Percentiles rank a stretch among this genome's conserved stretches.
phyloP scores from a whole-genome alignment of 1,140 invertebrate genomes.

The Pollicipes pollicipes region DNA sequence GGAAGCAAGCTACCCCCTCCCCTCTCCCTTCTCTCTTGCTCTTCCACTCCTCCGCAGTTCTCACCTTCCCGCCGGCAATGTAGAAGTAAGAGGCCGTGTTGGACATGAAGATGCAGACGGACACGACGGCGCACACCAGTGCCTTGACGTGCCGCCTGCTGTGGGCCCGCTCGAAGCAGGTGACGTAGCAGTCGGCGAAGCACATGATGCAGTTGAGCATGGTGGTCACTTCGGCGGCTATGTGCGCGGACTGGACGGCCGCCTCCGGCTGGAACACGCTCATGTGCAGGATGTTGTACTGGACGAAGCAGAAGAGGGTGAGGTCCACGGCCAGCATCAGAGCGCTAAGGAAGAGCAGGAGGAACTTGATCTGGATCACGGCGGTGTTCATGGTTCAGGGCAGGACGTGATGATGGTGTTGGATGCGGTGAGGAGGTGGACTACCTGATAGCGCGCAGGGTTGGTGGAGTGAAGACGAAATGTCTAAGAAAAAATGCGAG shows the following conservation, averaged over 20 bases:
- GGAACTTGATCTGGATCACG: background rate
- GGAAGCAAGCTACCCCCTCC: too few relatives aligned
- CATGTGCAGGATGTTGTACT: background rate
- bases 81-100: background rate
- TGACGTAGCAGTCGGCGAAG: background rate
- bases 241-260: background rate
- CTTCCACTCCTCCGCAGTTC: too few relatives aligned
- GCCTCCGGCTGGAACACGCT: background rate
- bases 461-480: too few relatives aligned
- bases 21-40: too few relatives aligned
- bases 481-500: too few relatives aligned
- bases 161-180: background rate
- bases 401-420: too few relatives aligned
- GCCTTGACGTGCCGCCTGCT: background rate
- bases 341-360: background rate
- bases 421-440: too few relatives aligned
- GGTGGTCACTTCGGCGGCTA: background rate
- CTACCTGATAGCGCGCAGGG: too few relatives aligned
- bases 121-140: background rate
- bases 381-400: background rate
- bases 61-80: background rate
- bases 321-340: background rate
- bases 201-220: background rate
- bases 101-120: background rate
- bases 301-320: background rate